Conservation (phyloP, 2,113 vertebrate genomes). For the Seriola aureovittata region DNA sequence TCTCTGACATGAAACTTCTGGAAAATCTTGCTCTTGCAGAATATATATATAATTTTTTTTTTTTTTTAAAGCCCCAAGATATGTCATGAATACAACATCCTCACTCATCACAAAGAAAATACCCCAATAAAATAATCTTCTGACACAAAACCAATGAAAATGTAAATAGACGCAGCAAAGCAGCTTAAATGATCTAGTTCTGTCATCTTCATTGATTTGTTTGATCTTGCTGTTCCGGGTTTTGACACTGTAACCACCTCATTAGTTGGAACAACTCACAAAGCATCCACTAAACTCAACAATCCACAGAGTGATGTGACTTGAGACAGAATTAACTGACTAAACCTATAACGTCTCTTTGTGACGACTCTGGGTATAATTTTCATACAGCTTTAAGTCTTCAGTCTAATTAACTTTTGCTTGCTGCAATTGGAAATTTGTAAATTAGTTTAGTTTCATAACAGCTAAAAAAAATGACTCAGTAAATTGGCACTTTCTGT, state of each 20-base stretch:
- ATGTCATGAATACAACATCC: not conserved
- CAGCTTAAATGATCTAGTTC: conserved; percentile 37
- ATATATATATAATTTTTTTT: not conserved
- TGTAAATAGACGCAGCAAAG: conserved; percentile 40
- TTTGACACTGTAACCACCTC: conserved; percentile 31
- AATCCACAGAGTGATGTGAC: conserved; percentile 30
- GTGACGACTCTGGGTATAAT: conserved; percentile 34
- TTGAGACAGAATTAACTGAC: conserved; percentile 35
- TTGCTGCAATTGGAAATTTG: conserved; percentile 37
- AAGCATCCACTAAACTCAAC: conserved; percentile 33
- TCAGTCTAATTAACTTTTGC: conserved; percentile 43
- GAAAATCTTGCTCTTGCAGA: conserved; percentile 2
- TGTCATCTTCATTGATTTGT: conserved; percentile 36
- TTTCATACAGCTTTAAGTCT: conserved; percentile 35
- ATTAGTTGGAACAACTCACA: conserved; percentile 41
- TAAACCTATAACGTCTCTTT: conserved; percentile 28
- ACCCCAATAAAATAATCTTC: not conserved
- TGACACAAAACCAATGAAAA: conserved; percentile 15
- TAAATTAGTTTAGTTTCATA: conserved; percentile 31
- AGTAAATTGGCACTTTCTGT: conserved; percentile 20
- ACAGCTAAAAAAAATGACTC: conserved; percentile 28
- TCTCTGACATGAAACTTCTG: conserved; percentile 34
- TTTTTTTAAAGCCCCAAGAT: not conserved
- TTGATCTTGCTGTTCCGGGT: conserved; percentile 18
- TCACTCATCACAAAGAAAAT: not conserved